Percentiles rank a stretch among this genome's conserved stretches.
These are phyloP conservation scores for Oikopleura dioica DNA, from an alignment of 23 tunicate genomes.

Conservation along the genomic window DNA sequence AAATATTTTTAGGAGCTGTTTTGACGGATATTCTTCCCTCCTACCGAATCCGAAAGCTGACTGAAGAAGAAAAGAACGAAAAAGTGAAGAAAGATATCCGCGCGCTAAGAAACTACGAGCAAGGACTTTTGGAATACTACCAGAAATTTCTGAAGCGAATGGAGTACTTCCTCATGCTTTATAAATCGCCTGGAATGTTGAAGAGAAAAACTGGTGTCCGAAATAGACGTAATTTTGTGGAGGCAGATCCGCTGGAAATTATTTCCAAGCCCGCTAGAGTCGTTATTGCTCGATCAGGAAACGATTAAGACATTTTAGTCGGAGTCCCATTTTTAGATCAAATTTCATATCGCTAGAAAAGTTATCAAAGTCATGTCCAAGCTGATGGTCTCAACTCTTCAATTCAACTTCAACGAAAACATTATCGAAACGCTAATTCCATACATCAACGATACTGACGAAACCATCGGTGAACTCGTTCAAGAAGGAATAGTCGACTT, in stretches of 20 bases:
- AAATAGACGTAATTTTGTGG: not conserved
- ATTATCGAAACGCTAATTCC: not conserved
- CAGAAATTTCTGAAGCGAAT: not conserved
- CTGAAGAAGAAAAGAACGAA: not conserved
- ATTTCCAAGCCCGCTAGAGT: not conserved
- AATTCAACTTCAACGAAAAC: constrained; percentile 1
- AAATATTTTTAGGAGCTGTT: no score
- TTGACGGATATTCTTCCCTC: not conserved
- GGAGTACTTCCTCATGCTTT: not conserved
- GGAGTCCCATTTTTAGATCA: no score
- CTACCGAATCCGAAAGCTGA: constrained; percentile 5
- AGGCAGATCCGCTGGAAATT: not conserved
- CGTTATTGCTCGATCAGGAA: not conserved
- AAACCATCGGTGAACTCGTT: not conserved
- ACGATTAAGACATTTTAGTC: no score
- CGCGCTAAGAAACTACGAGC: not conserved
- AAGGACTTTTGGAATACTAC: not conserved
- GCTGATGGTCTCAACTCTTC: not conserved
- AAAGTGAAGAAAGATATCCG: not conserved
- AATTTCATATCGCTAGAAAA: no score
- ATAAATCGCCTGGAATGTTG: not conserved
- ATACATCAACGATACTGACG: not conserved
- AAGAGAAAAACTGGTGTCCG: not conserved
- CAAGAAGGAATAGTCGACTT: not conserved
- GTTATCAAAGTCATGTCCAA: not conserved